Percentiles rank a stretch among this genome's conserved stretches.
Evolutionary conservation across 2,888 invertebrate genomes (phyloP).

Genomic region (Helicoverpa assulta): DNA sequence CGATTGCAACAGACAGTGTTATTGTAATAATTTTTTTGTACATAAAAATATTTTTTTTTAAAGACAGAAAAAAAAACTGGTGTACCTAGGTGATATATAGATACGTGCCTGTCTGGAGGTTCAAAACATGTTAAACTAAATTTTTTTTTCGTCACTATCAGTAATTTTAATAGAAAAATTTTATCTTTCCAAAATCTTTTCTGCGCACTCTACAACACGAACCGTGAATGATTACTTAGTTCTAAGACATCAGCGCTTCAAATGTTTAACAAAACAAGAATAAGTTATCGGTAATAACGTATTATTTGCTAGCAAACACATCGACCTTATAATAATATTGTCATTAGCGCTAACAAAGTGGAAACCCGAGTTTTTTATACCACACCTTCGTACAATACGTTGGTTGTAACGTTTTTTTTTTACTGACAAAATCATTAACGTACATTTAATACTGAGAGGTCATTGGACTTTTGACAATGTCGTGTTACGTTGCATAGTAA

Average conservation of each 20-base stretch:
- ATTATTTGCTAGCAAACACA: conserved; percentile 76
- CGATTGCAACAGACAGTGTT: no score
- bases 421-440: conserved; percentile 61
- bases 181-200: conserved; percentile 33
- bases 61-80: no score
- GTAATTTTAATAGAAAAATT: neutral
- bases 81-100: no score
- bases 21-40: no score
- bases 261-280: conserved; percentile 73
- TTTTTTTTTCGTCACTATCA: no score
- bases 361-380: conserved; percentile 64
- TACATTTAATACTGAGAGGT: conserved; percentile 65
- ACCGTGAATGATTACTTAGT: conserved; percentile 69
- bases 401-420: conserved; percentile 57
- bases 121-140: no score
- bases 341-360: conserved; percentile 74
- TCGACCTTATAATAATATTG: conserved; percentile 81
- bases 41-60: no score
- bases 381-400: conserved; percentile 57
- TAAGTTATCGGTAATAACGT: conserved; percentile 72
- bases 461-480: conserved; percentile 68
- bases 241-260: conserved; percentile 67
- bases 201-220: conserved; percentile 63
- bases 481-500: conserved; percentile 57
- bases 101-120: no score